A percentile compares a stretch with the other conserved stretches of the same genome.
Evolutionary conservation across 2,113 vertebrate species (phyloP).

Genomic region (Echinops telfairi): DNA sequence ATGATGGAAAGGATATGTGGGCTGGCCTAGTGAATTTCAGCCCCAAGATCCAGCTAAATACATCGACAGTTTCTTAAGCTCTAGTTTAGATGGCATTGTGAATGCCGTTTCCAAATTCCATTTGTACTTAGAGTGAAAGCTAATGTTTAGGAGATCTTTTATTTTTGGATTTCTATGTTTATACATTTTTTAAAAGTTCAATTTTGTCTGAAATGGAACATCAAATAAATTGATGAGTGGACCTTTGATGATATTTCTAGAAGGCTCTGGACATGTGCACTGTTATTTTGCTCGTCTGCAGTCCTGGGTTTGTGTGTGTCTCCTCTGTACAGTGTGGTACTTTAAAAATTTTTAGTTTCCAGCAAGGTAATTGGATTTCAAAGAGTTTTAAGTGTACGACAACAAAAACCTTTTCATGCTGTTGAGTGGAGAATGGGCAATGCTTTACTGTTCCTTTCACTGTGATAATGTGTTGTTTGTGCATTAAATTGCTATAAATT

Average conservation of each 20-base stretch:
- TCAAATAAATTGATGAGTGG: conserved; percentile 79
- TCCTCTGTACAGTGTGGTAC: conserved; percentile 51
- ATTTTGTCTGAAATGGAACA: conserved; percentile 82
- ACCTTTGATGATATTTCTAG: conserved; percentile 73
- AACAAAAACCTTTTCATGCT: conserved; percentile 53
- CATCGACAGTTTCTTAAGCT: conserved; percentile 71
- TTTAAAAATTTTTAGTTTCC: conserved; percentile 24
- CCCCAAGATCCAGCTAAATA: conserved; percentile 67
- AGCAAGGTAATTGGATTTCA: conserved; percentile 61
- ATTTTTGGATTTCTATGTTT: conserved; percentile 84
- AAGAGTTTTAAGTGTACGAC: conserved; percentile 68
- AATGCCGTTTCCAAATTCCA: conserved; percentile 70
- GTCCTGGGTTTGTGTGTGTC: conserved; percentile 69
- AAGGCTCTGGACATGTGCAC: conserved; percentile 74
- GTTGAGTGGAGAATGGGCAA: conserved; percentile 63
- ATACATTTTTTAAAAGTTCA: conserved; percentile 78
- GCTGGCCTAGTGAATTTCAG: conserved; percentile 65
- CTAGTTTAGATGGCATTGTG: conserved; percentile 74
- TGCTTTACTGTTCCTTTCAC: conserved; percentile 70
- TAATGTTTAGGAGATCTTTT: conserved; percentile 81
- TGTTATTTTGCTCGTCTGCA: conserved; percentile 67
- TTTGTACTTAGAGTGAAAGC: conserved; percentile 81
- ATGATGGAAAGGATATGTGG: background rate
- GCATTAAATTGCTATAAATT: conserved; percentile 79
- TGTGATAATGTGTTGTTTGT: conserved; percentile 71